A percentile compares a stretch with the other conserved stretches of the same genome.
Evolutionary conservation across 2,797 vertebrate species (phyloP).

Genomic region (Eremophila alpestris): DNA sequence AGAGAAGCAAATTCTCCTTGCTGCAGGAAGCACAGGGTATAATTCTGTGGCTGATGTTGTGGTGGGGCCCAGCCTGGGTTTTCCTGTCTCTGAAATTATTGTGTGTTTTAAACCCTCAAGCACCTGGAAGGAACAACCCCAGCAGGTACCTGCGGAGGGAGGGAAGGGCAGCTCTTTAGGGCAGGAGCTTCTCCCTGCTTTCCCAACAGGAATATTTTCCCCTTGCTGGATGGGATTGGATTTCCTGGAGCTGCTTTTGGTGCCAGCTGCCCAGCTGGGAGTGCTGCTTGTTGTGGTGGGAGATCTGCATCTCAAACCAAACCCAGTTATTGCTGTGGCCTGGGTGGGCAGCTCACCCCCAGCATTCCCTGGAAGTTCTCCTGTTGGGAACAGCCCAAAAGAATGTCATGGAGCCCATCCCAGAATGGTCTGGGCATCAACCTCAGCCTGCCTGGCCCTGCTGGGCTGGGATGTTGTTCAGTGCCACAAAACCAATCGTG

Average conservation of each 20-base stretch:
- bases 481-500: neutral
- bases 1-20: conserved; percentile 41
- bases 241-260: neutral
- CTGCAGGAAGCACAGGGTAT: conserved; percentile 44
- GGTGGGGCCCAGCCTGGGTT: neutral
- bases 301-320: neutral
- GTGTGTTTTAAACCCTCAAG: neutral
- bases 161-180: neutral
- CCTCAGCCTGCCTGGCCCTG: neutral
- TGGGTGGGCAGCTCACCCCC: neutral
- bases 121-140: neutral
- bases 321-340: neutral
- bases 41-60: conserved; percentile 49
- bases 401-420: neutral
- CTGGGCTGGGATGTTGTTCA: neutral
- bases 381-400: neutral
- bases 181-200: neutral
- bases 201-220: neutral
- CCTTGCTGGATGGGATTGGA: neutral
- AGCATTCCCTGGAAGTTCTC: neutral
- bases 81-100: neutral
- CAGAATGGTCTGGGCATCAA: neutral
- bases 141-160: neutral
- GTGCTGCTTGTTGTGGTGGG: neutral
- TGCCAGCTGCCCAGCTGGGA: neutral